Conservation (phyloP, 2,113 vertebrate genomes). For the Pelodiscus sinensis region DNA sequence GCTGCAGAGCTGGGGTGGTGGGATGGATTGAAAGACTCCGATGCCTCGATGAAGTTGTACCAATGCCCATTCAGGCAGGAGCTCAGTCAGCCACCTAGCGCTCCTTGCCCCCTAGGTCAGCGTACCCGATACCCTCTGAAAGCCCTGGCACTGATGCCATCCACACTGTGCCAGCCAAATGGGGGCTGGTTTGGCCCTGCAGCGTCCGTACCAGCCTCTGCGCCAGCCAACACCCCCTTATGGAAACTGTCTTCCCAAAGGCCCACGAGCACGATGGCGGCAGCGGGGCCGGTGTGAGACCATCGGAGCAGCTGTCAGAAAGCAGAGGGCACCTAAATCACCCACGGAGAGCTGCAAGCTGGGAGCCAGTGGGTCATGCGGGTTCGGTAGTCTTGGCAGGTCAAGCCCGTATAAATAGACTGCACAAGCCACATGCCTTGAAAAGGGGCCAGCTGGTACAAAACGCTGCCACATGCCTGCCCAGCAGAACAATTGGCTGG, state of each 20-base stretch:
- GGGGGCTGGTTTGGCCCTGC: rapidly evolving
- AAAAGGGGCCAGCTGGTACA: background rate
- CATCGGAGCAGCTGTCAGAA: background rate
- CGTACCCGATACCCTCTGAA: background rate
- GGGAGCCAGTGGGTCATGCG: background rate
- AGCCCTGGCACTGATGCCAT: background rate
- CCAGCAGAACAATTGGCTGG: background rate
- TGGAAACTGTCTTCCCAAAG: background rate
- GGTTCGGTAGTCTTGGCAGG: background rate
- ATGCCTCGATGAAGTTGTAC: too few species aligned
- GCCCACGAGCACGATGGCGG: background rate
- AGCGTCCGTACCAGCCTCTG: background rate
- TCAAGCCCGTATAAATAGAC: background rate
- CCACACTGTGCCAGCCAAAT: background rate
- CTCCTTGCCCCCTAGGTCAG: background rate
- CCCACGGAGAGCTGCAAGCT: background rate
- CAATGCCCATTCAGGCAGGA: background rate
- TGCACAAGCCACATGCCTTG: background rate
- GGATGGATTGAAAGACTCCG: background rate
- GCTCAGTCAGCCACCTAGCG: background rate
- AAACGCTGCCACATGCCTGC: background rate
- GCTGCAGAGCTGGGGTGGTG: background rate
- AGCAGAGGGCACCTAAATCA: background rate
- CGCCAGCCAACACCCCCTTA: background rate
- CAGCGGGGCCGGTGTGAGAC: background rate